Evolutionary conservation across 1,140 invertebrate species (phyloP), one percentile per base, ranked within the genome.

Genomic region (Polypedilum pembai): DNA sequence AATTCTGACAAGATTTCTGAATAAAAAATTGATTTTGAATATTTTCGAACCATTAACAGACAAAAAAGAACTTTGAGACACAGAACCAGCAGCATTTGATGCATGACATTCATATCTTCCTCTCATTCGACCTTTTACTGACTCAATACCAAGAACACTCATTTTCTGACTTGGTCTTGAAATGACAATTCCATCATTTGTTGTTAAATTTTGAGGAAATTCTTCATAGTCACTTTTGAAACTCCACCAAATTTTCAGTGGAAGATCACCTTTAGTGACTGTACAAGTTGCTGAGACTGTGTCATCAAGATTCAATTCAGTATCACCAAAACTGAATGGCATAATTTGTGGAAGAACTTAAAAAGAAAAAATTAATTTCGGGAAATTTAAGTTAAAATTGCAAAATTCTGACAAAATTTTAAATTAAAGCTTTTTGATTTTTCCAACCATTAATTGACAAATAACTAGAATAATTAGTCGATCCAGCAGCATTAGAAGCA

Each of bases 231-330:
- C 81, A 18, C 89, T 87, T 78, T 92, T 90, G 76, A 92, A 86
- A 12, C 84, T 86, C 92, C 92, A 94, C 8, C 84, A 85, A 74
- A 91, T 88, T 63, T 86, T 85, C 75, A 92, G 83, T 3, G 90
- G 90, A 76, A 87, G 81, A 83, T 92, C 91, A 73, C 91, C 91
- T 79, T 90, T 89, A 75, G 88, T 85, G 41, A 91, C 87, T 65
- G 89, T 88, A 83, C 94, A 95, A 74, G 81, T 76, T 76, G 84
- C 78, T 77, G 78, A 77, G 82, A 86, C 75, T 81, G 86, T 80
- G 82, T 85, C 77, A 74, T 81, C 89, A 75, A 86, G 84, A 80
- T 89, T 88, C 1, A 85, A 82, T 41, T 86, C 83, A 74, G 87
- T 83, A 56, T 86, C 85, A 21, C 86, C 85, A 76, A 91, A 76